Base-by-base conservation (phyloP, 2,888 invertebrate genomes). In the Koerneria pararmatus region DNA sequence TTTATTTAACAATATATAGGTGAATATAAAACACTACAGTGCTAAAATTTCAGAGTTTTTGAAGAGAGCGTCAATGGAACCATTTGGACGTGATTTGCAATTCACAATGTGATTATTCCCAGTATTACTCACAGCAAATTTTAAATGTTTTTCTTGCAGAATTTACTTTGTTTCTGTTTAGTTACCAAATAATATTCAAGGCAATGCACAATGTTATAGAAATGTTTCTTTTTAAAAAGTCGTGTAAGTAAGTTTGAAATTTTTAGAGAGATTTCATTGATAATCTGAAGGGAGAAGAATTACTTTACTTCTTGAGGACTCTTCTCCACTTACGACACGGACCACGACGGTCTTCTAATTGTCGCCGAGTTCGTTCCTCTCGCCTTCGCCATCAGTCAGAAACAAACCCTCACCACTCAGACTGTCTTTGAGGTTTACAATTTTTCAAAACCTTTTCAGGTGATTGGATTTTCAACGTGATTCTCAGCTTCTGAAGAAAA, bases 351-450 rank as follows among this genome's bases (percentile, higher is more conserved):
- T 8, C 67, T 70, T 22, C 68, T 79, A 27, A 72, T 72, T 67
- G 74, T 79, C 49, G 61, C 74, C 22, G 79, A 79, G 48, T 80
- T 80, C 62, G 80, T 80, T 19, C 80, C 80, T 29, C 71, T 80
- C 19, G 80, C 79, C 27, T 80, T 74, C 56, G 76, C 74, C 46
- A 67, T 80, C 63, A 71, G 71, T 66, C 69, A 74, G 56, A 70
- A 73, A 29, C 78, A 80, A 5, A 69, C 73, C 22, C 72, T 74
- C 68, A 67, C 74, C 66, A 74, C 72, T 62, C 74, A 77, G 53
- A 67, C 74, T 32, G 70, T 80, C 61, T 80, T 81, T 71, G 74
- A 74, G 65, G 76, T 75, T 35, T 32, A 64, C 58, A 58, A 24
- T n/a, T 51, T n/a, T n/a, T n/a, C n/a, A n/a, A n/a, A n/a, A n/a